Percentiles rank a stretch among this genome's conserved stretches.
Evolutionary conservation across 1,140 invertebrate species (phyloP).

Genomic region (Dreissena rostriformis): DNA sequence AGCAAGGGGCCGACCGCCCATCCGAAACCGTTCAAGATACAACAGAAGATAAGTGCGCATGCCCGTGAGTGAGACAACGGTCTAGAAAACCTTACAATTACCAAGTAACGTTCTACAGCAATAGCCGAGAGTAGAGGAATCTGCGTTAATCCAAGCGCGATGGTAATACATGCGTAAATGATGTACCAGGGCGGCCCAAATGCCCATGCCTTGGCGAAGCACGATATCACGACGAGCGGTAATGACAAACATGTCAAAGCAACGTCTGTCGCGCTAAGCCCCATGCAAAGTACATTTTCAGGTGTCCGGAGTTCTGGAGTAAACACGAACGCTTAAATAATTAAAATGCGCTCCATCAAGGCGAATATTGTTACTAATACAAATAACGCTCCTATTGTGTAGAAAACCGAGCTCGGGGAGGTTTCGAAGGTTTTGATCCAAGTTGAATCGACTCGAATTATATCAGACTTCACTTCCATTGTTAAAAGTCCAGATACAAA

Average conservation of each 20-base stretch:
- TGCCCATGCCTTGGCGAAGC: constrained; percentile 5
- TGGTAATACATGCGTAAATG: constrained; percentile 29
- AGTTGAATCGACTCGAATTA: no score
- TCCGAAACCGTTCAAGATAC: neutral
- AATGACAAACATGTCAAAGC: constrained; percentile 5
- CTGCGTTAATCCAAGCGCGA: constrained; percentile 18
- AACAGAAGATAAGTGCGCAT: neutral
- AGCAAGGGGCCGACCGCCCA: constrained; percentile 33
- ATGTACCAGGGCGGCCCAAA: constrained; percentile 14
- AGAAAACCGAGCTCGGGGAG: neutral
- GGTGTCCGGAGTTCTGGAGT: constrained; percentile 2
- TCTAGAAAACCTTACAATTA: constrained; percentile 9
- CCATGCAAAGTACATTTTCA: constrained; percentile 26
- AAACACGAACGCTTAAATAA: neutral
- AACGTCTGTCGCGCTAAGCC: constrained; percentile 9
- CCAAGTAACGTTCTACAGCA: constrained; percentile 22
- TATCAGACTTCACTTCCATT: no score
- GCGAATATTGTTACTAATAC: neutral
- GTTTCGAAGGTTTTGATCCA: no score
- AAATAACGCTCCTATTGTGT: constrained; percentile 16
- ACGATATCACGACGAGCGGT: constrained; percentile 15
- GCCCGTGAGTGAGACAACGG: neutral
- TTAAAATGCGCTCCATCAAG: constrained; percentile 1
- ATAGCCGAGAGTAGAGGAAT: constrained; percentile 21
- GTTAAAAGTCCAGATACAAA: no score